phyloP scores from a whole-genome alignment of 2,797 vertebrate species.

The Lemur catta region DNA sequence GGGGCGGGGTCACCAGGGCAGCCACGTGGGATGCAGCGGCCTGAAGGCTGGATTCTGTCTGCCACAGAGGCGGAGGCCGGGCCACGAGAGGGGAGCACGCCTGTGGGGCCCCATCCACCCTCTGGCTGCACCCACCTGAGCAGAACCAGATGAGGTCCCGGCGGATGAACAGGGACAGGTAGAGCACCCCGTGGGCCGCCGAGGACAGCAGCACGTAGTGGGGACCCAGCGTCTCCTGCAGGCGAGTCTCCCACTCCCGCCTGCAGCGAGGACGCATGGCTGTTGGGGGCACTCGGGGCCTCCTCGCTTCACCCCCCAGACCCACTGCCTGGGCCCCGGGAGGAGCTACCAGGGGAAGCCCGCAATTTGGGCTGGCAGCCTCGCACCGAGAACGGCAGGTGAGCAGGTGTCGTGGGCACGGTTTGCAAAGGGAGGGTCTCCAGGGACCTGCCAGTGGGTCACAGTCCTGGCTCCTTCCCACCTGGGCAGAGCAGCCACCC shows the following conservation, averaged over 20 bases:
- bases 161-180: slow-evolving; percentile 92
- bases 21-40: too few species aligned
- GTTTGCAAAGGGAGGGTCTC: not conserved
- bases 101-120: not conserved
- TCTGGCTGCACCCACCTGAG: slow-evolving; percentile 87
- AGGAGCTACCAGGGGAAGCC: not conserved
- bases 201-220: slow-evolving; percentile 95
- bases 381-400: rapidly evolving
- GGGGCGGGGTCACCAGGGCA: not conserved
- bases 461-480: not conserved
- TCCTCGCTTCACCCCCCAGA: not conserved
- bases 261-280: slow-evolving; percentile 71
- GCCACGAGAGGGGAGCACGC: not conserved
- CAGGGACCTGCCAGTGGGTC: not conserved
- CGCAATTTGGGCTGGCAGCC: rapidly evolving
- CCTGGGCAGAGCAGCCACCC: too few species aligned
- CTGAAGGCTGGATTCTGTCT: not conserved
- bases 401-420: not conserved
- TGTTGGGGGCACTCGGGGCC: not conserved
- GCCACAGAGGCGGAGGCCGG: too few species aligned
- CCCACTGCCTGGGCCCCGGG: not conserved
- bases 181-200: slow-evolving; percentile 93
- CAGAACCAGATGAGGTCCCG: slow-evolving; percentile 99
- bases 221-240: slow-evolving; percentile 96
- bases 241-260: slow-evolving; percentile 95